These are phyloP conservation scores for Apamea anceps DNA, from an alignment of 2,888 invertebrate species.

Conservation along the genomic window DNA sequence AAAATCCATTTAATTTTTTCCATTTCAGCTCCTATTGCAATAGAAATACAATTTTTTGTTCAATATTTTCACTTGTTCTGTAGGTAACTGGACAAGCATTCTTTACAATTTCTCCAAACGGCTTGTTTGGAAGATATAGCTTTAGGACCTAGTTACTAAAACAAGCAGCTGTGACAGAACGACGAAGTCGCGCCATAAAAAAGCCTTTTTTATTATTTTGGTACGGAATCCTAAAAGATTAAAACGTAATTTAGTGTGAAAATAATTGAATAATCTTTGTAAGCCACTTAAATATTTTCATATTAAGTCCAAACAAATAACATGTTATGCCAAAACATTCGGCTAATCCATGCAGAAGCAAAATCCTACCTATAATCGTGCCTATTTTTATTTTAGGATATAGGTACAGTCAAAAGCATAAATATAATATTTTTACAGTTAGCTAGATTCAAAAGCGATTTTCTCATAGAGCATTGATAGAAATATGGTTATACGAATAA, in stretches of 20 bases:
- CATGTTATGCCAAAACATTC: not conserved
- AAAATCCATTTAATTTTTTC: not conserved
- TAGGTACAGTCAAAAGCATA: too few species aligned
- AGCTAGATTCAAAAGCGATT: not conserved
- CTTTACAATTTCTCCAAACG: not conserved
- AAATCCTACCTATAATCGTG: not conserved
- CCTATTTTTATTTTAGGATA: not conserved
- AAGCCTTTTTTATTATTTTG: not conserved
- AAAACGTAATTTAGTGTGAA: not conserved
- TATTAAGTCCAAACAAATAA: not conserved
- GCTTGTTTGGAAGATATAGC: not conserved
- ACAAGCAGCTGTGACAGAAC: not conserved
- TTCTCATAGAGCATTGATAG: not conserved
- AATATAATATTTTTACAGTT: not conserved
- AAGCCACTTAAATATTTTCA: not conserved
- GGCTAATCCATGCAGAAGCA: not conserved
- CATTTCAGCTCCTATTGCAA: not conserved
- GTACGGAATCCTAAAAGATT: not conserved
- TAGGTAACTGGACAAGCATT: not conserved
- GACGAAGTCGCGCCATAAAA: not conserved
- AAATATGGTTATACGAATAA: too few species aligned
- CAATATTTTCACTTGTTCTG: not conserved
- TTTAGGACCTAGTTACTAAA: not conserved
- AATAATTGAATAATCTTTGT: constrained; percentile 2
- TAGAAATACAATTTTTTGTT: not conserved